Percentiles rank a stretch among this genome's conserved stretches.
Evolutionary conservation across 2,797 vertebrate genomes (phyloP).

Genomic region (Takifugu rubripes): DNA sequence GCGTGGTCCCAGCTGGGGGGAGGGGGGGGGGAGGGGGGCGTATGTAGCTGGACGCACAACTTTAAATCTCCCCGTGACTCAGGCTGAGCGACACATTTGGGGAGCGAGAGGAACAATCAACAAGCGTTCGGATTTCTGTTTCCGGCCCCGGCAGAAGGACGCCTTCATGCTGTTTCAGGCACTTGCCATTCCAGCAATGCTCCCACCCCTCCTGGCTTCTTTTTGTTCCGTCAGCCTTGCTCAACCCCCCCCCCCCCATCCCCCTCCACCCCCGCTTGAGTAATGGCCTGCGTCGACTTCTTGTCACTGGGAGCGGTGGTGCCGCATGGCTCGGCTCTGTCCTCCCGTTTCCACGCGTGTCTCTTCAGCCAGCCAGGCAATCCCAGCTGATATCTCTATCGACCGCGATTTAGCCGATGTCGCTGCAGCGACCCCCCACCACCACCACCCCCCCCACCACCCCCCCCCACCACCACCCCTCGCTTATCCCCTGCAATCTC

Average conservation of each 20-base stretch:
- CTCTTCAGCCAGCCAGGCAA: conserved; percentile 75
- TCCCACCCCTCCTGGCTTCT: conserved; percentile 53
- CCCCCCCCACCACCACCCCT: not conserved
- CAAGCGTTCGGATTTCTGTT: conserved; percentile 19
- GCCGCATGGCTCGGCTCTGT: conserved; percentile 69
- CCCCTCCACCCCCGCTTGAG: conserved; percentile 61
- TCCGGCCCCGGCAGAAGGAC: conserved; percentile 33
- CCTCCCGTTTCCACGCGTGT: conserved; percentile 71
- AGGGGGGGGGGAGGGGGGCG: conserved; percentile 13
- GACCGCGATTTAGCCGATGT: conserved; percentile 76
- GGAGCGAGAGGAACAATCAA: not conserved
- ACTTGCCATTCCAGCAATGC: conserved; percentile 50
- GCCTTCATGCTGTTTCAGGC: conserved; percentile 27
- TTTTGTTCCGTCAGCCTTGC: conserved; percentile 63
- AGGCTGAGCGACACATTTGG: conserved; percentile 13
- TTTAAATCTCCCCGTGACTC: conserved; percentile 30
- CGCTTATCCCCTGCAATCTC: conserved; percentile 23
- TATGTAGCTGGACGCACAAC: conserved; percentile 19
- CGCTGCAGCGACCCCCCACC: conserved; percentile 31
- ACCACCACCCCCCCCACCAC: conserved; percentile 4
- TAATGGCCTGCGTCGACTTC: conserved; percentile 76
- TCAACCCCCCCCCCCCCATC: conserved; percentile 19
- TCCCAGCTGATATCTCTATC: conserved; percentile 82
- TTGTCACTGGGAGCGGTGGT: conserved; percentile 78
- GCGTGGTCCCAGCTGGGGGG: not conserved